Conservation (phyloP, 2,888 invertebrate species). For the Synanthedon tipuliformis region DNA sequence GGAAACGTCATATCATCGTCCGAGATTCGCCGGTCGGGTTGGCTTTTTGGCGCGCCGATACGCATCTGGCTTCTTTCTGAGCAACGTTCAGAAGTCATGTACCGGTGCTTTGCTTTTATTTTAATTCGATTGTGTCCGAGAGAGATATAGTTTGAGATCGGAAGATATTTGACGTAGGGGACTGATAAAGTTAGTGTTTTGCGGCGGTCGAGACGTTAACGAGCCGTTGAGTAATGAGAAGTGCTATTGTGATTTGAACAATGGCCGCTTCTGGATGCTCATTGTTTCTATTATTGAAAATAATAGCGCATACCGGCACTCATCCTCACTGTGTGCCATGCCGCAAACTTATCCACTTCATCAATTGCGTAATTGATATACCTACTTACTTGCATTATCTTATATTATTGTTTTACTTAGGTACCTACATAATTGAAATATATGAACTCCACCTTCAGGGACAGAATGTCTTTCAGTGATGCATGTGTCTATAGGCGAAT, state of each 20-base stretch:
- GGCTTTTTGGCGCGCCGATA: conserved; percentile 59
- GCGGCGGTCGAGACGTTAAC: conserved; percentile 57
- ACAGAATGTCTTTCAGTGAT: no score
- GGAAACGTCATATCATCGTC: conserved; percentile 58
- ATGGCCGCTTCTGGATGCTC: conserved; percentile 46
- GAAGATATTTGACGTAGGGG: conserved; percentile 60
- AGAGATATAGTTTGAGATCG: conserved; percentile 57
- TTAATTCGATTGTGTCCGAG: conserved; percentile 52
- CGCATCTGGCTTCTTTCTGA: conserved; percentile 53
- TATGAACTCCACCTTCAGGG: no score
- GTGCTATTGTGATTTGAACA: conserved; percentile 62
- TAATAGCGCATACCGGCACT: conserved; percentile 11
- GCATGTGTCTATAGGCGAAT: no score
- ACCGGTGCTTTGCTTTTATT: conserved; percentile 38
- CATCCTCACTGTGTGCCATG: not conserved
- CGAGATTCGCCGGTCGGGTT: conserved; percentile 34
- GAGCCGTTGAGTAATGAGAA: conserved; percentile 65
- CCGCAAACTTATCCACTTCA: no score
- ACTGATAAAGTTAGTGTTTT: conserved; percentile 66
- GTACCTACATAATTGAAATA: no score
- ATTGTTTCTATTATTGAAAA: conserved; percentile 65
- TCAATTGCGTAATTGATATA: no score
- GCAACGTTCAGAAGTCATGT: conserved; percentile 41
- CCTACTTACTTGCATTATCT: no score
- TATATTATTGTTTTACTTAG: no score